A percentile compares a stretch with the other conserved stretches of the same genome.
Evolutionary conservation across 1,140 invertebrate genomes (phyloP).

Genomic region (Riptortus pedestris): DNA sequence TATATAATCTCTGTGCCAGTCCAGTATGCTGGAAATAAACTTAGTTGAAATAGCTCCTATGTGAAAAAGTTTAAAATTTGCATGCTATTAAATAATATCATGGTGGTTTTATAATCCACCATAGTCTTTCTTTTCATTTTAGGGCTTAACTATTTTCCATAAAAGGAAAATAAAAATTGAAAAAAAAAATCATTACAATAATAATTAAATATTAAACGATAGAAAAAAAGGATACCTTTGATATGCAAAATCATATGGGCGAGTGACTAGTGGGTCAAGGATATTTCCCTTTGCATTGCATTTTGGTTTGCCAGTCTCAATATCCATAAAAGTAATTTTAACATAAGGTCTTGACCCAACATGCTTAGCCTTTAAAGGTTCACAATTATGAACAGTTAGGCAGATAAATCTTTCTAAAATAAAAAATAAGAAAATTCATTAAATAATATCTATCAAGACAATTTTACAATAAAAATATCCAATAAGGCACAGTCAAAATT

Average conservation of each 20-base stretch:
- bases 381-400: neutral
- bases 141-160: too few relatives aligned
- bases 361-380: neutral
- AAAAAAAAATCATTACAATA: too few relatives aligned
- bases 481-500: neutral
- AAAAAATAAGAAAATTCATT: neutral
- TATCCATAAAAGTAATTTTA: neutral
- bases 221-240: neutral
- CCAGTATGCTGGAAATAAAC: too few relatives aligned
- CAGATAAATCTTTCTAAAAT: conserved; percentile 2
- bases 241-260: neutral
- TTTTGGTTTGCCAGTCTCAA: neutral
- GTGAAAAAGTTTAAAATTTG: too few relatives aligned
- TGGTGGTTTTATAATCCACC: too few relatives aligned
- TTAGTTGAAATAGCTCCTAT: too few relatives aligned
- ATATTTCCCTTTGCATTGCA: neutral
- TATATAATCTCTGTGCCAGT: too few relatives aligned
- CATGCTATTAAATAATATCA: too few relatives aligned
- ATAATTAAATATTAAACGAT: too few relatives aligned
- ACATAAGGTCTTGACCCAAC: neutral
- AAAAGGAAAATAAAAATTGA: too few relatives aligned
- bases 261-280: neutral
- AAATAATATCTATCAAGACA: neutral
- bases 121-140: too few relatives aligned
- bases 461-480: neutral